Evolutionary conservation across 2,888 invertebrate genomes (phyloP), one percentile per base, ranked within the genome.

Genomic region (Ormyrus thymus): DNA sequence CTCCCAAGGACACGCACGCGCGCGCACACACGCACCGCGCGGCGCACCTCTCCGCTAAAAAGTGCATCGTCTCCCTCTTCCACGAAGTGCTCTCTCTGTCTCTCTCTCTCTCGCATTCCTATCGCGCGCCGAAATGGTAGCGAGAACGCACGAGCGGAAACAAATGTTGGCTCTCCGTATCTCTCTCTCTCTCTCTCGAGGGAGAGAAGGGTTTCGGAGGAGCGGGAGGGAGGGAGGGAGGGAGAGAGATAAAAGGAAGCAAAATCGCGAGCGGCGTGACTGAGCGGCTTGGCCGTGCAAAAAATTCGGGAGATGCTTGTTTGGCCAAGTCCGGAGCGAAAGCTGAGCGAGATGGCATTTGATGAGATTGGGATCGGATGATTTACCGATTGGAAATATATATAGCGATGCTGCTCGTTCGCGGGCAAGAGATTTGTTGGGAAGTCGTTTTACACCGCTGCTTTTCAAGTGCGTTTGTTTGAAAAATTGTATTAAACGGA

Each of bases 51-150:
- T 29, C 29, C 45, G 65, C 58, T 29, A 73, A 73, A 73, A 56
- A 62, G 51, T 51, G 61, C 72, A 56, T 73, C 55, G 6, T 15
- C 53, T n/a, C n/a, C 53, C 13, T 62, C 48, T 73, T 74, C 74
- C 43, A 45, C 66, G 59, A 74, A 74, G 53, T 53, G 46, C 58
- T n/a, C 29, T n/a, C 55, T 29, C 4, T 29, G 3, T 29, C 29
- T 29, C 29, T 29, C 29, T 29, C 3, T 3, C 29, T 29, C 29
- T 29, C 65, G 73, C 73, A 80, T 80, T 72, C 80, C 77, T 50
- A 69, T 70, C 70, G 69, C 74, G 70, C 55, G 77, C 65, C 69
- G 64, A 80, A 79, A 79, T 76, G 75, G 79, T 71, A 79, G 61
- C 79, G 70, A 64, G 62, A 74, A 58, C 65, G 48, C 48, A 43